Conservation (phyloP, 2,888 invertebrate genomes). For the Bedellia somnulentella region DNA sequence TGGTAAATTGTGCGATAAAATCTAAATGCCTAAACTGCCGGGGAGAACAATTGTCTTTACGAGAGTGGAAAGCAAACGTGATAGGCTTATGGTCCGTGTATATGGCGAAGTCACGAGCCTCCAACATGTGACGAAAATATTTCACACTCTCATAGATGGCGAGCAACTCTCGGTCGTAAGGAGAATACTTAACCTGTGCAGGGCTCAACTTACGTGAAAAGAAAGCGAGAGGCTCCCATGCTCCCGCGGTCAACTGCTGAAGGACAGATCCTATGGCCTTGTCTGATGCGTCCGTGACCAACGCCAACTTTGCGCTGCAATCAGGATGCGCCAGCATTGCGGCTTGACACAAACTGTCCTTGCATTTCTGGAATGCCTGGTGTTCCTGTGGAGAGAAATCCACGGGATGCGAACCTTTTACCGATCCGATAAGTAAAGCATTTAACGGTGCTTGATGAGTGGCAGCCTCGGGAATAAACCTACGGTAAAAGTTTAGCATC, state of each 20-base stretch:
- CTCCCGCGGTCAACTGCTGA: conserved; percentile 15
- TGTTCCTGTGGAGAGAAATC: conserved; percentile 10
- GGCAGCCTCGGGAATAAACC: conserved; percentile 16
- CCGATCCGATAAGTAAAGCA: conserved; percentile 13
- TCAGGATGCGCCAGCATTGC: neutral
- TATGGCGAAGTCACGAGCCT: conserved; percentile 19
- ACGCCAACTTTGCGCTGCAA: conserved; percentile 12
- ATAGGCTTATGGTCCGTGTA: too few species aligned
- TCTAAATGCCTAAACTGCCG: conserved; percentile 9
- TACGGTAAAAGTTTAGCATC: too few species aligned
- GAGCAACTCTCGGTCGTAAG: conserved; percentile 26
- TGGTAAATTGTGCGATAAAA: conserved; percentile 11
- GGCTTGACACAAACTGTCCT: neutral
- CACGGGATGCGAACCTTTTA: conserved; percentile 16
- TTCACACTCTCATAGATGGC: conserved; percentile 24
- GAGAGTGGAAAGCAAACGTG: conserved; percentile 17
- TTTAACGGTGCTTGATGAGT: conserved; percentile 19
- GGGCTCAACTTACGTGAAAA: conserved; percentile 19
- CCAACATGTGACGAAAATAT: conserved; percentile 21
- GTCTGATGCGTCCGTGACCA: conserved; percentile 22
- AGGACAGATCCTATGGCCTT: conserved; percentile 20
- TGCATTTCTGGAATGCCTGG: conserved; percentile 15
- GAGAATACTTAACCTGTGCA: conserved; percentile 19
- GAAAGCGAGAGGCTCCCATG: conserved; percentile 21
- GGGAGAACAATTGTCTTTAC: conserved; percentile 8